A percentile compares a stretch with the other conserved stretches of the same genome.
phyloP scores from a whole-genome alignment of 92 coral and sea anemone genomes.

The Pocillopora grandis region DNA sequence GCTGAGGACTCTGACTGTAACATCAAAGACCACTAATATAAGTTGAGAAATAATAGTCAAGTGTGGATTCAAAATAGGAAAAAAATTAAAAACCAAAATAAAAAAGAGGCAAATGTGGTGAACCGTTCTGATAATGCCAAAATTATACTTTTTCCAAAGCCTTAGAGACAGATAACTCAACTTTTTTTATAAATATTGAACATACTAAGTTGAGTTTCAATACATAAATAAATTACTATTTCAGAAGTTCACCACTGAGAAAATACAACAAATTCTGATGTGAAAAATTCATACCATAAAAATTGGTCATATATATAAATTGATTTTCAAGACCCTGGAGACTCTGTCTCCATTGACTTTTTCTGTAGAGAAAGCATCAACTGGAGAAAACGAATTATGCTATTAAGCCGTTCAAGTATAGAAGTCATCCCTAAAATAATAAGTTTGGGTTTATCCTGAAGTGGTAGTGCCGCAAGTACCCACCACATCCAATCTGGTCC shows the following conservation, averaged over 20 bases:
- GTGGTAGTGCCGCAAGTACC: conserved; percentile 83
- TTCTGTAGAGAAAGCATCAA: conserved; percentile 47
- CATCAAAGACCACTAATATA: no score
- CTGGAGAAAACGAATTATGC: conserved; percentile 70
- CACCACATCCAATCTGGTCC: conserved; percentile 94
- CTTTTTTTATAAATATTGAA: no score
- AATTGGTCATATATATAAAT: not conserved
- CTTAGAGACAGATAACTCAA: no score
- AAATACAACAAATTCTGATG: not conserved
- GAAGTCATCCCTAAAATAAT: conserved; percentile 89
- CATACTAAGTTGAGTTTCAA: not conserved
- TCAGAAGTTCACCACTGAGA: not conserved
- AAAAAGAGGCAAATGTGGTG: no score
- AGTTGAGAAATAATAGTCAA: no score
- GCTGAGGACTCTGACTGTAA: no score
- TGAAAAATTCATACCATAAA: not conserved
- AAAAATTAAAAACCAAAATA: no score
- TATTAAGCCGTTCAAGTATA: conserved; percentile 70
- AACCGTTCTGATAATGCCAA: no score
- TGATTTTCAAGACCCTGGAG: not conserved
- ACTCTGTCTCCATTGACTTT: not conserved
- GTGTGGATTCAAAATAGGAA: no score
- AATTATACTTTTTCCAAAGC: no score
- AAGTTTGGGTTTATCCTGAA: conserved; percentile 74
- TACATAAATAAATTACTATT: not conserved